Evolutionary conservation across 1,140 invertebrate genomes (phyloP), one percentile per base, ranked within the genome.

Genomic region (Hyphantria cunea): DNA sequence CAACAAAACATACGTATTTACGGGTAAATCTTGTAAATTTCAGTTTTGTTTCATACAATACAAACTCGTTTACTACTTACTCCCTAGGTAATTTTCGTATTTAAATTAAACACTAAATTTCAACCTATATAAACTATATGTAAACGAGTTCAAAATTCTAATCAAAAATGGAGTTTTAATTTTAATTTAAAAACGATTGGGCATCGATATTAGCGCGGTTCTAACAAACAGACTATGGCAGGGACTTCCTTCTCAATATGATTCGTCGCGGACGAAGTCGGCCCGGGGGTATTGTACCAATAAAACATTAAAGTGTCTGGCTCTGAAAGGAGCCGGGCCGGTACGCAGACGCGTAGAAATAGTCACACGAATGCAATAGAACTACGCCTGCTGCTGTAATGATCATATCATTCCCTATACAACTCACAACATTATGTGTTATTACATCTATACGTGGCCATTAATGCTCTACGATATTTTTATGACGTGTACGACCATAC

Each of bases 281-380:
- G 8, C 54, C 44, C 15, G 44, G 48, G 54, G 54, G 54, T 58
- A 58, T 58, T 58, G 44, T 58, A 48, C 54, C 54, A 47, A 58
- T 58, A 58, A 48, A 58, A 58, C 54, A 58, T 48, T 58, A 58
- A 58, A 58, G 44, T 55, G 52, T 55, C 52, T 42, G 37, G 37
- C 34, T 51, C 14, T 17, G 14, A 41, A 7, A 17, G 41, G 32
- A 45, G 11, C 17, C 12, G 11, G 7, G 34, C 4, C 14, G 34
- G 34, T 59, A 59, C 45, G 37, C 37, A 50, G 55, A 11, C 55
- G 48, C 14, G 47, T 59, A 32, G 47, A 32, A 58, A 59, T 50
- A 59, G 37, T 47, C 34, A 50, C 47, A 58, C 37, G 49, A 59
- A 45, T 50, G 48, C 47, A 49, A 48, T 58, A 48, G 37, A 17